These are phyloP conservation scores for Trichechus manatus DNA, from an alignment of 2,113 vertebrate species.

Conservation along the genomic window DNA sequence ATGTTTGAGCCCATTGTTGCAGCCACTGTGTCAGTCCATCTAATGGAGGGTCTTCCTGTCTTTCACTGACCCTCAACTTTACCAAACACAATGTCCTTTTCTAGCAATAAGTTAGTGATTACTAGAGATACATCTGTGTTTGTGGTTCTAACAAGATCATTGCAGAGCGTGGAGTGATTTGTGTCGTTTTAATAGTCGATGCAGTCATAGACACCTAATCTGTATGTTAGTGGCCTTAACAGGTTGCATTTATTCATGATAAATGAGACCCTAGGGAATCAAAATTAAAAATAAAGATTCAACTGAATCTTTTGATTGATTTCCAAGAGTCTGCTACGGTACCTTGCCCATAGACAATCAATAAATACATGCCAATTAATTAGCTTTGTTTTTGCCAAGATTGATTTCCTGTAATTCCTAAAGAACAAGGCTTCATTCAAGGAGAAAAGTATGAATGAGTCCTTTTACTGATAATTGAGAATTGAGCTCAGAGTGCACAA, in stretches of 20 bases:
- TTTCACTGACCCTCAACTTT: not conserved
- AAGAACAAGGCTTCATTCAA: conserved; percentile 47
- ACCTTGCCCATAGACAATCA: not conserved
- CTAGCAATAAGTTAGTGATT: not conserved
- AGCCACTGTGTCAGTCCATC: not conserved
- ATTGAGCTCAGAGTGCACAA: conserved; percentile 62
- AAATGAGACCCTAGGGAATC: not conserved
- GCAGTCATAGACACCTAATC: not conserved
- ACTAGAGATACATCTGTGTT: not conserved
- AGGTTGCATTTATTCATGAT: conserved; percentile 28
- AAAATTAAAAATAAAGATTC: conserved; percentile 51
- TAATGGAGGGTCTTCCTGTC: not conserved
- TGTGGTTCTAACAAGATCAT: not conserved
- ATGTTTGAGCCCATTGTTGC: not conserved
- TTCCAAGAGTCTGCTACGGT: conserved; percentile 40
- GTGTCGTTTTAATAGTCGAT: conserved; percentile 47
- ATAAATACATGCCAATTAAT: conserved; percentile 44
- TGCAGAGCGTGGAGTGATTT: not conserved
- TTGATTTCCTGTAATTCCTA: conserved; percentile 62
- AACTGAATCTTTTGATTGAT: conserved; percentile 34
- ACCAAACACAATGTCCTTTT: not conserved
- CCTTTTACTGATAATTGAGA: conserved; percentile 63
- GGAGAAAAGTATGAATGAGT: conserved; percentile 51
- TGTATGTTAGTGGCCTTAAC: conserved; percentile 9
- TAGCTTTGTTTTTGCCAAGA: conserved; percentile 66